phyloP scores from a whole-genome alignment of 2,797 vertebrate genomes.

The Podarcis lilfordi region DNA sequence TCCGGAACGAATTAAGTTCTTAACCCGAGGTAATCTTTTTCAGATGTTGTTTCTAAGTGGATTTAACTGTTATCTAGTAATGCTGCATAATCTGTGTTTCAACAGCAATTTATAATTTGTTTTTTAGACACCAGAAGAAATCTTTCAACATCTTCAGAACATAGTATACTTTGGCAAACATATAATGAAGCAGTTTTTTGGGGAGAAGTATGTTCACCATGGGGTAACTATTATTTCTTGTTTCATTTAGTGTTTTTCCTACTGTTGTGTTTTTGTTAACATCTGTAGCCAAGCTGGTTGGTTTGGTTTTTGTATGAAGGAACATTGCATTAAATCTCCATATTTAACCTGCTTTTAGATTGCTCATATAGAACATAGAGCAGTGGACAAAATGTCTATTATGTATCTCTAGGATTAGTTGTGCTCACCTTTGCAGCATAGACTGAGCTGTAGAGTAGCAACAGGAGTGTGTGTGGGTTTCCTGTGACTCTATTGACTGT shows the following conservation, averaged over 20 bases:
- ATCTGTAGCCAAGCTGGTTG: neutral
- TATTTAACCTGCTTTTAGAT: neutral
- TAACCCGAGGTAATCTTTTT: neutral
- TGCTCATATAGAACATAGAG: neutral
- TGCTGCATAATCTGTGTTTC: neutral
- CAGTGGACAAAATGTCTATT: neutral
- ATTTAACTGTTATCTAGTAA: neutral
- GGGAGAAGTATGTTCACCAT: conserved; percentile 92
- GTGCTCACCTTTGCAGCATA: neutral
- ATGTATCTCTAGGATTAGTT: neutral
- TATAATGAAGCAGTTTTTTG: conserved; percentile 95
- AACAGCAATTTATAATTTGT: conserved; percentile 24
- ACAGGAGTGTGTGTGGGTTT: neutral
- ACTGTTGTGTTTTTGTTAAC: neutral
- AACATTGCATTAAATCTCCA: neutral
- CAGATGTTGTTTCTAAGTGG: neutral
- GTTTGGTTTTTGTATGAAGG: neutral
- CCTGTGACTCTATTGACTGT: neutral
- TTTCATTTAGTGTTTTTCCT: conserved; percentile 22
- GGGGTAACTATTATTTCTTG: conserved; percentile 83
- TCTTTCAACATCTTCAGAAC: conserved; percentile 92
- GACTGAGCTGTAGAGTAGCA: neutral
- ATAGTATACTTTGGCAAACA: conserved; percentile 94
- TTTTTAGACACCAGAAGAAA: conserved; percentile 89
- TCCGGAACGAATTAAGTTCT: too few relatives aligned